Base-by-base conservation (phyloP, 1,140 invertebrate species). In the Scaptomyza graminum region DNA sequence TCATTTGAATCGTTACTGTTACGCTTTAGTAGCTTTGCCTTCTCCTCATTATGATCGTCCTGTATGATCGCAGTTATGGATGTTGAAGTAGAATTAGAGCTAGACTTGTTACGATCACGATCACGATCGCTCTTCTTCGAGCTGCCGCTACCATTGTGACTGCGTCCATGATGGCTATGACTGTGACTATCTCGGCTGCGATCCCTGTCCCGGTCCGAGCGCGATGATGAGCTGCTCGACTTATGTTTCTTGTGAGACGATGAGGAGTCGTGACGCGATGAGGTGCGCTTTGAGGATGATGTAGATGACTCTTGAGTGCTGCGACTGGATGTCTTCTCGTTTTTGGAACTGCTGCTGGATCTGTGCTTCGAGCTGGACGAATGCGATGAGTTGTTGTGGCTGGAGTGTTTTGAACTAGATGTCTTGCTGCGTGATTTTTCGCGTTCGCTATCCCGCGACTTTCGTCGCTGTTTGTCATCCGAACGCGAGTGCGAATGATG, bases 1-100 rank as follows among this genome's bases (percentile, higher is more conserved):
- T 91, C 90, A 62, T 91, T 91, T 0, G 90, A 91, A 59, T 91
- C 90, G 0, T 81, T 81, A 43, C 85, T 85, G 11, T 77, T 65
- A 1, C 88, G 77, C 25, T 90, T 72, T 0, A 70, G 70, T 9
- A 75, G 49, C 59, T 90, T 90, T 1, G 47, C 51, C 22, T 85
- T 90, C 34, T 52, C 74, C 61, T 81, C 80, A 18, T 71, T 74
- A 25, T 90, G 88, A 65, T 90, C 88, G 47, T 90, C 88, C 16
- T 76, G 72, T 6, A 73, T 49, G 3, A 63, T 34, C 28, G 51
- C 18, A 22, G 54, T 25, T 41, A 46, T 74, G 28, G 59, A 66
- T 43, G 65, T 71, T 3, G 47, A 59, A 8, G 55, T 57, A 1
- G 76, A 73, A 8, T 65, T 77, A 5, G 66, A 65, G 4, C 41